These are phyloP conservation scores for Garra rufa DNA, from an alignment of 2,113 vertebrate species.

Conservation along the genomic window DNA sequence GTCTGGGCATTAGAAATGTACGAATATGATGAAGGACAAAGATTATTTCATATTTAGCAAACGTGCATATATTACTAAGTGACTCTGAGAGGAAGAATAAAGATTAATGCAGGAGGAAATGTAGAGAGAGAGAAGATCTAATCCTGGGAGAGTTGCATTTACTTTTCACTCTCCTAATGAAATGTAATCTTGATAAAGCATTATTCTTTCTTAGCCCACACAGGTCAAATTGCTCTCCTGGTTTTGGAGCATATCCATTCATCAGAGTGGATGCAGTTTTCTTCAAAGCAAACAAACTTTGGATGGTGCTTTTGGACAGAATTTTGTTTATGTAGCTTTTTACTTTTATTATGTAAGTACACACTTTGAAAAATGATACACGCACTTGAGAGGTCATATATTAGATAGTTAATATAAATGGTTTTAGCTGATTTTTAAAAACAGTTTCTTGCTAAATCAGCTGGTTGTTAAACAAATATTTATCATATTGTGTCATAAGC, in stretches of 20 bases:
- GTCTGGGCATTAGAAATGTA: background rate
- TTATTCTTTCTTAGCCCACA: constrained; percentile 39
- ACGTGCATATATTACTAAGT: constrained; percentile 2
- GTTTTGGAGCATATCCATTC: background rate
- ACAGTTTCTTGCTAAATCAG: no score
- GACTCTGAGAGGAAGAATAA: constrained; percentile 46
- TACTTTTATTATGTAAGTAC: background rate
- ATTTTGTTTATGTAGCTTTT: background rate
- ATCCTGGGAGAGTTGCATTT: constrained; percentile 57
- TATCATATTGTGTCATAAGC: background rate
- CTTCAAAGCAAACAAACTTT: background rate
- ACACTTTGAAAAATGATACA: background rate
- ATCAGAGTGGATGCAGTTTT: background rate
- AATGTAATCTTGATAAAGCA: constrained; percentile 68
- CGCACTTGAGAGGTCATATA: background rate
- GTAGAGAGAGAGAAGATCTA: constrained; percentile 46
- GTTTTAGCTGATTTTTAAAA: background rate
- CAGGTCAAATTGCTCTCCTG: background rate
- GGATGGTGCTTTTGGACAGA: background rate
- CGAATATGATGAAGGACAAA: background rate
- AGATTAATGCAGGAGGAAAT: constrained; percentile 63
- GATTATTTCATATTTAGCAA: background rate
- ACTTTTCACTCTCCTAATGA: constrained; percentile 63
- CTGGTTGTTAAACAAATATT: background rate
- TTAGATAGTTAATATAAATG: background rate